Percentiles rank a stretch among this genome's conserved stretches.
phyloP scores from a whole-genome alignment of 2,888 invertebrate species.

The Limnephilus auricula region DNA sequence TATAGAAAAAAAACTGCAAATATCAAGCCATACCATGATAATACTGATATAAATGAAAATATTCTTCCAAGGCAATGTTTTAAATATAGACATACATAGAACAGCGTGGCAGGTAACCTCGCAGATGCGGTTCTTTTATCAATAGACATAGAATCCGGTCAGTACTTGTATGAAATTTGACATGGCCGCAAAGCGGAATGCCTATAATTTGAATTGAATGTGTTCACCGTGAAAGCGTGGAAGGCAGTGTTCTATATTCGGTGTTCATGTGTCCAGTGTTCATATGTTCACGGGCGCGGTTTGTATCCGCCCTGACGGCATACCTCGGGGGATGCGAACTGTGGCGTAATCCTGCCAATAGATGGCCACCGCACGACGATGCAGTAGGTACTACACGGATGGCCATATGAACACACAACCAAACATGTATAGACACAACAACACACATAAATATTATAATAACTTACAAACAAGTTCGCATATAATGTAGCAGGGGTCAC shows the following conservation, averaged over 20 bases:
- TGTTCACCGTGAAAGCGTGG: background rate
- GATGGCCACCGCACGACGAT: background rate
- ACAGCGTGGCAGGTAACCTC: background rate
- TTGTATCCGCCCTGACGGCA: background rate
- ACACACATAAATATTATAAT: too few species aligned
- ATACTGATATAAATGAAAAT: background rate
- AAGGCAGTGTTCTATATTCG: background rate
- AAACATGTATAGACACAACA: too few species aligned
- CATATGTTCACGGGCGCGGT: slow-evolving; percentile 5
- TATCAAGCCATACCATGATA: background rate
- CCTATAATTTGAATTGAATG: slow-evolving; percentile 16
- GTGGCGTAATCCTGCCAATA: background rate
- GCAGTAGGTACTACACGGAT: background rate
- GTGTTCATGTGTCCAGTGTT: slow-evolving; percentile 10
- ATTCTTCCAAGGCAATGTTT: background rate
- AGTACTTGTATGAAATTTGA: slow-evolving; percentile 12
- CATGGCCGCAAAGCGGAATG: slow-evolving; percentile 27
- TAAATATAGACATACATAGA: background rate
- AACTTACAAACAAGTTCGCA: too few species aligned
- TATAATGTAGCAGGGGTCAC: too few species aligned
- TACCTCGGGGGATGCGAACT: slow-evolving; percentile 41
- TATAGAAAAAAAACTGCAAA: background rate
- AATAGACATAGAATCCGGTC: background rate
- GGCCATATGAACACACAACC: too few species aligned
- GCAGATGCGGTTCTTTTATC: background rate